Evolutionary conservation across 2,113 vertebrate species (phyloP).

Genomic region (Petroica traversi): DNA sequence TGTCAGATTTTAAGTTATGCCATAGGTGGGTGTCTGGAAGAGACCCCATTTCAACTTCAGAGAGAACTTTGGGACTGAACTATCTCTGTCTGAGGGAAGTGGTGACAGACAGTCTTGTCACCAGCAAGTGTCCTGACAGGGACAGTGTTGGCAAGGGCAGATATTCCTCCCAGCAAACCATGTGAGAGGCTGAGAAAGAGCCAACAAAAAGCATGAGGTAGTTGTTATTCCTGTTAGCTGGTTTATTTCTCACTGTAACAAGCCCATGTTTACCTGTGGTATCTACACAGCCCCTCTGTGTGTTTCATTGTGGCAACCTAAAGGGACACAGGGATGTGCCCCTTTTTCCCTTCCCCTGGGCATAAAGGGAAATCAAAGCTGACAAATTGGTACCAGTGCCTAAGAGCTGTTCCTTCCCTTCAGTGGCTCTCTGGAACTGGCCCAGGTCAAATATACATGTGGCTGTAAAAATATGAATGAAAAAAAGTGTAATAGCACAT

Average conservation of each 20-base stretch:
- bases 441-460: rapidly evolving
- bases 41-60: not conserved
- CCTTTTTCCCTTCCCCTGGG: not conserved
- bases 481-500: not conserved
- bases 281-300: not conserved
- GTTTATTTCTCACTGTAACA: not conserved
- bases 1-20: not conserved
- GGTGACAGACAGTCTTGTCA: not conserved
- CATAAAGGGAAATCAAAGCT: not conserved
- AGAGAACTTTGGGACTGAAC: not conserved
- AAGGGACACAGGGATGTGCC: not conserved
- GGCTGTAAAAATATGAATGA: not conserved
- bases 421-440: not conserved
- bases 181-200: not conserved
- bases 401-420: not conserved
- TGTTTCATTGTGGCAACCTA: not conserved
- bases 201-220: not conserved
- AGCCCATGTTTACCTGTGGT: not conserved
- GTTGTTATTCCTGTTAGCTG: not conserved
- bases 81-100: not conserved
- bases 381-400: not conserved
- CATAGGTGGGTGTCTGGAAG: not conserved
- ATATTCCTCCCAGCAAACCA: not conserved
- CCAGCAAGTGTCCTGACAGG: not conserved
- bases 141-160: not conserved